These are phyloP conservation scores for Nothura maculosa DNA, from an alignment of 2,797 vertebrate species.

Conservation along the genomic window DNA sequence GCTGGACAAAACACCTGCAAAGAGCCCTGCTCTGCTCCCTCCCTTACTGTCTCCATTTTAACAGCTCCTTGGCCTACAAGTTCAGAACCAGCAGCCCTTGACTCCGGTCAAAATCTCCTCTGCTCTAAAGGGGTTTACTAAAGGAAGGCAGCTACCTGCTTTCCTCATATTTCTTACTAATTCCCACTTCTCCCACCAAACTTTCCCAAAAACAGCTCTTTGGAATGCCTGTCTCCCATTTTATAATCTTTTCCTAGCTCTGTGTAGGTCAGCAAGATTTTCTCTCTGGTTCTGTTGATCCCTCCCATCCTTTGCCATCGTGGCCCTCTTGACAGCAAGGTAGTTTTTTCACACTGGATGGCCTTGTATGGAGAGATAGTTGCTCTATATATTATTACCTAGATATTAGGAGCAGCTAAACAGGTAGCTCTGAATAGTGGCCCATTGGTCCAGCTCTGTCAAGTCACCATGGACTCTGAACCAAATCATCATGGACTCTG, in stretches of 20 bases:
- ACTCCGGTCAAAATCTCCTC: neutral
- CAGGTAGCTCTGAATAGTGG: neutral
- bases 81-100: neutral
- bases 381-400: neutral
- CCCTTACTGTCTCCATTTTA: neutral
- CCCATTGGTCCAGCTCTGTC: neutral
- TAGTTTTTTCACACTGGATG: neutral
- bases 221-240: neutral
- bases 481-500: neutral
- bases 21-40: neutral
- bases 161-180: neutral
- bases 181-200: neutral
- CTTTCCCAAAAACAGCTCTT: neutral
- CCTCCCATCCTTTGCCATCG: neutral
- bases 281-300: neutral
- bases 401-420: neutral
- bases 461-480: no score
- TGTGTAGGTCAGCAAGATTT: neutral
- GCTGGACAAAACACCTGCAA: neutral
- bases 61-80: neutral
- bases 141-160: accelerated
- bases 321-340: neutral
- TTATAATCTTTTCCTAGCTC: neutral
- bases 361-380: neutral
- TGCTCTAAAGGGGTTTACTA: no score